Percentiles rank a stretch among this genome's conserved stretches.
phyloP scores from a whole-genome alignment of 2,888 invertebrate genomes.

The Malachius bipustulatus region DNA sequence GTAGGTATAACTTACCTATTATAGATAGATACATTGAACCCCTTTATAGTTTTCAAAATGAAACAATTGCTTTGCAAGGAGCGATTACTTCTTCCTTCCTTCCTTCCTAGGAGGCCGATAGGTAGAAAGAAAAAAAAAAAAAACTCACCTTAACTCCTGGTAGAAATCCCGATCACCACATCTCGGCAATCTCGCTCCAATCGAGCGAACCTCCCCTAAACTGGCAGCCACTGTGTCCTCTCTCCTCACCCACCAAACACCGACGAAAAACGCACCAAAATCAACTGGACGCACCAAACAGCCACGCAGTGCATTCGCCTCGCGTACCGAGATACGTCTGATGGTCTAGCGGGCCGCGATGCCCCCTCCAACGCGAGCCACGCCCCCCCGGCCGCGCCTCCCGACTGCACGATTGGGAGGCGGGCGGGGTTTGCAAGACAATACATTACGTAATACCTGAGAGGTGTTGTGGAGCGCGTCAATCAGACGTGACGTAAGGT shows the following conservation, averaged over 20 bases:
- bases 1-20: too few species aligned
- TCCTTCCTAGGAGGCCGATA: too few species aligned
- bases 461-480: too few species aligned
- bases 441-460: too few species aligned
- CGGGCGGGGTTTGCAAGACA: too few species aligned
- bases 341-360: slow-evolving; percentile 26
- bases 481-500: too few species aligned
- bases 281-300: slow-evolving; percentile 9
- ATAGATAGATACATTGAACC: too few species aligned
- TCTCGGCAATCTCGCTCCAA: slow-evolving; percentile 35
- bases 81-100: too few species aligned
- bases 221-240: slow-evolving; percentile 37
- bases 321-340: slow-evolving; percentile 38
- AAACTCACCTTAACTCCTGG: slow-evolving; percentile 35
- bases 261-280: slow-evolving; percentile 24
- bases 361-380: slow-evolving; percentile 27
- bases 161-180: slow-evolving; percentile 35
- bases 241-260: slow-evolving; percentile 31
- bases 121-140: slow-evolving; percentile 5
- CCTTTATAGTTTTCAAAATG: too few species aligned
- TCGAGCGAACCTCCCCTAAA: slow-evolving; percentile 36
- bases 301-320: slow-evolving; percentile 28
- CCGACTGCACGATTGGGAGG: slow-evolving; percentile 36
- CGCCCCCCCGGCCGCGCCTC: slow-evolving; percentile 31
- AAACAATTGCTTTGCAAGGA: too few species aligned